Evolutionary conservation across 2,888 invertebrate genomes (phyloP).

Genomic region (Stenotaenia linearis): DNA sequence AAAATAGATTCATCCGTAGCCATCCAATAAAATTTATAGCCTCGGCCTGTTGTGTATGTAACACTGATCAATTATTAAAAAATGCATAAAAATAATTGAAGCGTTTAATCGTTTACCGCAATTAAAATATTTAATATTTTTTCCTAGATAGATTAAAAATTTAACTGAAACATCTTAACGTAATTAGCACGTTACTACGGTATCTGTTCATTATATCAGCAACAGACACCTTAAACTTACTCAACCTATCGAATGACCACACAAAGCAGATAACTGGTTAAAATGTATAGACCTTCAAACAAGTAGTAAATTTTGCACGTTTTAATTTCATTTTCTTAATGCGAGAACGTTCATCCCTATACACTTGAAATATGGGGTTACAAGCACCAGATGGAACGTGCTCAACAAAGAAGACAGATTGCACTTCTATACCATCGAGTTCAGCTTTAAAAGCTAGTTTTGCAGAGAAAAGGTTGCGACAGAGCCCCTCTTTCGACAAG

Average conservation of each 20-base stretch:
- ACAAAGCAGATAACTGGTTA: constrained; percentile 8
- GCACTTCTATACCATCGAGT: constrained; percentile 10
- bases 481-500: constrained; percentile 26
- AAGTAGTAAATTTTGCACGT: constrained; percentile 17
- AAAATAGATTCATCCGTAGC: background rate
- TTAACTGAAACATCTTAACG: no score
- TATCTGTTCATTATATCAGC: background rate
- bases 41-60: background rate
- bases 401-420: constrained; percentile 26
- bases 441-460: constrained; percentile 26
- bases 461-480: constrained; percentile 26
- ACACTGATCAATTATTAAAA: constrained; percentile 3
- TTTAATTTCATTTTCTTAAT: constrained; percentile 26
- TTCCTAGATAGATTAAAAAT: no score
- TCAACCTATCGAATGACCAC: background rate
- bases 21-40: constrained; percentile 5
- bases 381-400: constrained; percentile 23
- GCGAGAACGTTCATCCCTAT: constrained; percentile 24
- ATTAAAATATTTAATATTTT: background rate
- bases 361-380: constrained; percentile 2
- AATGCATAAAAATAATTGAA: background rate
- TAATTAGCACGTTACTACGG: no score
- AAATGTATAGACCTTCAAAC: constrained; percentile 19
- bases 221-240: constrained; percentile 12
- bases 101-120: background rate